Evolutionary conservation across 2,888 invertebrate genomes (phyloP), one percentile per base, ranked within the genome.

Genomic region (Imbricaverruca yamaguchii): DNA sequence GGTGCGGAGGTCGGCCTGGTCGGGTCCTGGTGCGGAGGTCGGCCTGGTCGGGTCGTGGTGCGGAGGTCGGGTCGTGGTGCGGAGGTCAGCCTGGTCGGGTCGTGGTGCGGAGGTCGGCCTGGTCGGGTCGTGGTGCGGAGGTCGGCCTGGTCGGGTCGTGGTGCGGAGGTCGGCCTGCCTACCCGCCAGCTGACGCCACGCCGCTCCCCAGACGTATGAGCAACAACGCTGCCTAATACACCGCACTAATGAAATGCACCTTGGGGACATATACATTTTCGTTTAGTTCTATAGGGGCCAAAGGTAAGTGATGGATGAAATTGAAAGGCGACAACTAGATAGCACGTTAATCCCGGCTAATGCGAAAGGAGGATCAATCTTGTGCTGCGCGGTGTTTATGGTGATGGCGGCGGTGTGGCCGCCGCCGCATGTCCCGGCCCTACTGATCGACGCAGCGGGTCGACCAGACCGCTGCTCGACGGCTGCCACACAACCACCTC

Each of bases 351-450:
- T 77, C 77, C n/a, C 11, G 21, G 21, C 55, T 77, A 77, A 77
- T 77, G 77, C 56, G 77, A 77, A 77, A 55, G 56, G 53, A 21
- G n/a, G 77, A 77, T 77, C 77, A 53, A 77, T 77, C 77, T 77
- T 77, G 11, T 77, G 55, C 67, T 25, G 12, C 25, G 4, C 67
- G 39, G 25, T 67, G n/a, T 67, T 67, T 67, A 67, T 67, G 67
- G 67, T 67, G 39, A 67, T 67, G 67, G 67, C 9, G 57, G n/a
- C n/a, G 63, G 63, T 65, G 8, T 21, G 63, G 15, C 61, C 61
- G 63, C 63, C n/a, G 63, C n/a, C 4, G 21, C 8, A 6, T 13
- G 63, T 7, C n/a, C n/a, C 63, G 63, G n/a, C n/a, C n/a, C n/a
- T n/a, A 6, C 8, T 8, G 63, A 65, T 65, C 21, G 63, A 21